Conservation (phyloP, 2,888 invertebrate genomes). For the Sussaba pulchella region DNA sequence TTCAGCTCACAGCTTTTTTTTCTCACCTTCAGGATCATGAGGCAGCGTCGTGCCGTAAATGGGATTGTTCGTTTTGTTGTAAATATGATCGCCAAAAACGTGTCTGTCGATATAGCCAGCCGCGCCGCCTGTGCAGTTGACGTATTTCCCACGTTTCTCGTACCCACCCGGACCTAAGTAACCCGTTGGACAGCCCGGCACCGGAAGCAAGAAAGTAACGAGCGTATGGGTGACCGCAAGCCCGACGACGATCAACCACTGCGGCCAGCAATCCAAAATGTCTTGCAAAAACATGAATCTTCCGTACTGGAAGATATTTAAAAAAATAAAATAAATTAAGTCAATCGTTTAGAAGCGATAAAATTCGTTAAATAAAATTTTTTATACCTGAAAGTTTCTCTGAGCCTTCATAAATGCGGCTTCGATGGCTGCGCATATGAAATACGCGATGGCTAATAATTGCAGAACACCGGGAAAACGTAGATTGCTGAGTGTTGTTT, state of each 20-base stretch:
- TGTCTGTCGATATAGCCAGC: constrained; percentile 92
- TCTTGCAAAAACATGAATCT: constrained; percentile 86
- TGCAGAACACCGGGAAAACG: constrained; percentile 94
- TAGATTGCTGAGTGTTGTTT: constrained; percentile 85
- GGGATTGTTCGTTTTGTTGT: constrained; percentile 74
- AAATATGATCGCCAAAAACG: constrained; percentile 81
- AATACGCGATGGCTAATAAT: constrained; percentile 91
- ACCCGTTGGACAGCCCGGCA: constrained; percentile 92
- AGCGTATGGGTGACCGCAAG: constrained; percentile 88
- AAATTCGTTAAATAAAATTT: background rate
- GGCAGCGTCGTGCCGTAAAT: constrained; percentile 87
- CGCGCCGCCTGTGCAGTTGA: constrained; percentile 93
- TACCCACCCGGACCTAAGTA: constrained; percentile 94
- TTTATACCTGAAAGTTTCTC: constrained; percentile 79
- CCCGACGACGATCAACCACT: constrained; percentile 89
- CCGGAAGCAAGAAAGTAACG: constrained; percentile 88
- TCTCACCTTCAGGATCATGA: constrained; percentile 93
- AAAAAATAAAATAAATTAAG: background rate
- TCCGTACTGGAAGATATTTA: constrained; percentile 84
- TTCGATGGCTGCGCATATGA: constrained; percentile 90
- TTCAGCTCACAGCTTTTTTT: background rate
- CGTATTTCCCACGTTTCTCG: constrained; percentile 85
- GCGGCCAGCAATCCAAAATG: constrained; percentile 88
- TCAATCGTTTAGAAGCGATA: too few relatives aligned
- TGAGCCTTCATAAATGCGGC: constrained; percentile 84